Evolutionary conservation across 1,140 invertebrate species (phyloP), one percentile per base, ranked within the genome.

Genomic region (Brachionus rubens): DNA sequence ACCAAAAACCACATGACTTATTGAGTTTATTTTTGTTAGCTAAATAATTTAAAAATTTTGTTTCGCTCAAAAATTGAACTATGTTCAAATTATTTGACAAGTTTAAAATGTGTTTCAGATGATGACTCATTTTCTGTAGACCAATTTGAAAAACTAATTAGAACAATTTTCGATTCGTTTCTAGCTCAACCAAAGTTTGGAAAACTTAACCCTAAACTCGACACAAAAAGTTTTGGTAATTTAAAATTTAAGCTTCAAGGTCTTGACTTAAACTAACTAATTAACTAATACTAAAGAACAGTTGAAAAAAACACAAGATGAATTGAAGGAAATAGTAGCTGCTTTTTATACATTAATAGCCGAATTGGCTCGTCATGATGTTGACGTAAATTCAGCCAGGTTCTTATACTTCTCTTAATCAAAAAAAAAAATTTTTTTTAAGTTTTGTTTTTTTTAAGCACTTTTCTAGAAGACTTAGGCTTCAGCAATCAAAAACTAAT

Each of bases 401-500:
- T 65, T 19, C 21, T 24, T 24, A 54, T 24, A 16, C 28, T 19
- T 62, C n/a, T 40, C 6, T 19, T 5, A 19, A n/a, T 21, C 7
- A 33, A 14, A 33, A 12, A 5, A 4, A 24, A 26, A 52, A 52
- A 12, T 52, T 4, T 24, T 26, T 24, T 0, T 36, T 36, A 33
- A 59, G 4, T 7, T 40, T 40, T 14, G 33, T 2, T 65, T 12
- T 43, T 9, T 65, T 59, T 36, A 62, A 65, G 59, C 24, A 65
- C 36, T 28, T 65, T 65, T 65, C 16, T 65, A 26, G 59, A 65
- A 65, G 59, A 65, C 26, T 2, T 9, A 26, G 59, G 59, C 21
- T 65, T 65, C 26, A 65, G 19, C n/a, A 43, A 41, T 43, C 16
- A 65, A 65, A 65, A 65, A 65, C 41, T 65, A 43, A 46, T 19